Conservation (phyloP, 2,888 invertebrate species). For the Papilio protenor region DNA sequence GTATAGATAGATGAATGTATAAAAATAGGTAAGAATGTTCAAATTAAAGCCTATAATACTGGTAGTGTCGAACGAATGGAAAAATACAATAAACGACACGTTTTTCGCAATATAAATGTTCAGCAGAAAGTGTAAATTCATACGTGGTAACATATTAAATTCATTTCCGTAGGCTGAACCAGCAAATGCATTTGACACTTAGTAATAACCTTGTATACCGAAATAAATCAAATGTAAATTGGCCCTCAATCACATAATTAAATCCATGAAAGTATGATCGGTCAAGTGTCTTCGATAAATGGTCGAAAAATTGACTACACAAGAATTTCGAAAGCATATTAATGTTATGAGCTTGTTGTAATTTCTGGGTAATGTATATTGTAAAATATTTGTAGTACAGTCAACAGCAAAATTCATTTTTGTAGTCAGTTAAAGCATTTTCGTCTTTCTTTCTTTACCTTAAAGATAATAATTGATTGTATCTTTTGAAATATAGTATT, state of each 20-base stretch:
- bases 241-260: background rate
- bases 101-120: slow-evolving; percentile 1
- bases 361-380: slow-evolving; percentile 28
- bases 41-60: no score
- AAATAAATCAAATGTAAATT: background rate
- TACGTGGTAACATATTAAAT: slow-evolving; percentile 17
- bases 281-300: slow-evolving; percentile 8
- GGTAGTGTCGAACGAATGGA: background rate
- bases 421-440: background rate
- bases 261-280: background rate
- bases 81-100: background rate
- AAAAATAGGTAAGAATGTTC: no score
- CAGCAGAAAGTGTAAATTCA: slow-evolving; percentile 1
- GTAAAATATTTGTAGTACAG: slow-evolving; percentile 14
- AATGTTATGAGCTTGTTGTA: slow-evolving; percentile 6
- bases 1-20: no score
- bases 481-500: background rate
- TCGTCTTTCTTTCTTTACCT: background rate
- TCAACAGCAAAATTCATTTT: background rate
- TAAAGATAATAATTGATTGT: background rate
- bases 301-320: slow-evolving; percentile 16
- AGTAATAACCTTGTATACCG: slow-evolving; percentile 32
- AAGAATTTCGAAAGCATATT: slow-evolving; percentile 8
- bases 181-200: slow-evolving; percentile 6
- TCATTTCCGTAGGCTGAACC: slow-evolving; percentile 20